Conservation (phyloP, 2,797 vertebrate genomes). For the Hippopotamyrus pictus region DNA sequence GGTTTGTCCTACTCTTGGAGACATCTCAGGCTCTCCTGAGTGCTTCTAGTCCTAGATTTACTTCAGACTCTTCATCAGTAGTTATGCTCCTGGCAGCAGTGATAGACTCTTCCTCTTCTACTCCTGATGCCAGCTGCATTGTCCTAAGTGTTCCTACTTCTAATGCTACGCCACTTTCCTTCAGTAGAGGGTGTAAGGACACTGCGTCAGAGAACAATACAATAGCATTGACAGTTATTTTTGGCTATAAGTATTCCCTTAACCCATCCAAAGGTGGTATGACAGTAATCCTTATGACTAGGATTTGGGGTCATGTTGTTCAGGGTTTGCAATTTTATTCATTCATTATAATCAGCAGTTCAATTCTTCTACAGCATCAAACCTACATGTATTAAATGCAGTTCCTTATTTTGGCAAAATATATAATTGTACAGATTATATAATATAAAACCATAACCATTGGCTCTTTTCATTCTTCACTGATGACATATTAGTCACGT, state of each 20-base stretch:
- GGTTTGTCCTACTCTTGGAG: neutral
- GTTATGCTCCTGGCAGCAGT: neutral
- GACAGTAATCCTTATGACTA: neutral
- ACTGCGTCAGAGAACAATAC: neutral
- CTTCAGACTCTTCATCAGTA: neutral
- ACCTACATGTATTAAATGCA: neutral
- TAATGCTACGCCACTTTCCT: conserved; percentile 1
- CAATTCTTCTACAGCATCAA: neutral
- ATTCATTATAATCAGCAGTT: neutral
- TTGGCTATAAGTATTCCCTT: neutral
- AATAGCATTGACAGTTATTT: conserved; percentile 1
- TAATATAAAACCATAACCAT: neutral
- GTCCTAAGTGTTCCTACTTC: conserved; percentile 2
- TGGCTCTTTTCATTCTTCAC: neutral
- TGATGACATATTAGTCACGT: neutral
- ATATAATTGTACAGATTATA: neutral
- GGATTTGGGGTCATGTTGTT: neutral
- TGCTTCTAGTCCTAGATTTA: neutral
- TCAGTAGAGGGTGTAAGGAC: conserved; percentile 19
- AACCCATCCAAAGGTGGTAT: neutral
- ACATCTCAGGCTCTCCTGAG: neutral
- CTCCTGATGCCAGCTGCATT: neutral
- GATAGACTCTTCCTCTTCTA: neutral
- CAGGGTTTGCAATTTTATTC: neutral
- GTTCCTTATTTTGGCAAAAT: neutral